Conservation (phyloP, 2,797 vertebrate genomes). For the Micrastur ruficollis region DNA sequence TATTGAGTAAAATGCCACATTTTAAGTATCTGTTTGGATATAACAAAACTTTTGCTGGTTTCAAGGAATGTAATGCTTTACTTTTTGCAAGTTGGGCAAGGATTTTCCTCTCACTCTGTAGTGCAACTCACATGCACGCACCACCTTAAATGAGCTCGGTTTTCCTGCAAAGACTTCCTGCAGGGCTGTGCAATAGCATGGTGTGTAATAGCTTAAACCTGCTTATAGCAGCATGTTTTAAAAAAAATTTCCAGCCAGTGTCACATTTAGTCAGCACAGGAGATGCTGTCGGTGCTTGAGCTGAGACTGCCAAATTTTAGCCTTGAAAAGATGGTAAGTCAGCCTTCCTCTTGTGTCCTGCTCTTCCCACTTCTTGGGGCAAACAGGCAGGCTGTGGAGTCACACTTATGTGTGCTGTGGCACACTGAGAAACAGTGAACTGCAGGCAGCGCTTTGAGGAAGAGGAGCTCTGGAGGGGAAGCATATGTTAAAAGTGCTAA, state of each 20-base stretch:
- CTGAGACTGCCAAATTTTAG: background rate
- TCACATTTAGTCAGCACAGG: background rate
- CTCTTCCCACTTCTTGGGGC: background rate
- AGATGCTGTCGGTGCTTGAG: background rate
- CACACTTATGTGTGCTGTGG: fast-evolving
- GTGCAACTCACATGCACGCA: background rate
- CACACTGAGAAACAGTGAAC: background rate
- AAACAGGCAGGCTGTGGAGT: background rate
- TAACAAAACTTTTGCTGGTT: background rate
- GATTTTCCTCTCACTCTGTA: background rate
- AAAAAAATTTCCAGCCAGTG: background rate
- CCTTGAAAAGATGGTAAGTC: background rate
- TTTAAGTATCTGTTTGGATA: background rate
- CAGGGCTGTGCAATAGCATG: background rate
- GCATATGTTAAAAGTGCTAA: background rate
- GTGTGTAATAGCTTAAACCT: slow-evolving; percentile 2
- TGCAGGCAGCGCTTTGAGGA: background rate
- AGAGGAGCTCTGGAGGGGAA: background rate
- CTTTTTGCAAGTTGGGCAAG: background rate
- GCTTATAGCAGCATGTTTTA: background rate
- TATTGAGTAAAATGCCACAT: background rate
- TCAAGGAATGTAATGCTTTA: background rate
- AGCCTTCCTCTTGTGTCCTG: background rate
- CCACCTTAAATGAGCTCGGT: background rate
- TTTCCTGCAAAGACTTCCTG: background rate